Evolutionary conservation across 2,113 vertebrate species (phyloP), one percentile per base, ranked within the genome.

Genomic region (Calypte anna): DNA sequence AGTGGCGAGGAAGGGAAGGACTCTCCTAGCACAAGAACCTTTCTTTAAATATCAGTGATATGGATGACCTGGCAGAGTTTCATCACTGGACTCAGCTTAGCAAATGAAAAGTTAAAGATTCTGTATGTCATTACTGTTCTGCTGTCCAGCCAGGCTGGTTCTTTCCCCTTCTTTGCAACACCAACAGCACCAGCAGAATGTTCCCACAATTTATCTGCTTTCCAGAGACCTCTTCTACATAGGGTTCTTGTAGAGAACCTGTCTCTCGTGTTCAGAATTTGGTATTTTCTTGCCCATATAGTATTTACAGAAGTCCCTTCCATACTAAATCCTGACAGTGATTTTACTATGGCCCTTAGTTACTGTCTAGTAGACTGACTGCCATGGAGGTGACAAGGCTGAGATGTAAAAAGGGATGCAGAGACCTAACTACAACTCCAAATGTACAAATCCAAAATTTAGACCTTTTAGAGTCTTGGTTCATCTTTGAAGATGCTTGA

Each of bases 371-470:
- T 7, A 64, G 33, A 53, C 7, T 78, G 63, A 64, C n/a, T 40
- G 55, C n/a, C 23, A 22, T 1, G n/a, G 5, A 66, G 55, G 19
- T 0, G 2, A 40, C 13, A 59, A 61, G 14, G 16, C 1, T 57
- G 59, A 73, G 82, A 82, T 15, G 25, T 23, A 58, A 59, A 73
- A 76, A 80, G 36, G 59, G 19, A 73, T 53, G 24, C 5, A 57
- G 46, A 10, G n/a, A 73, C 33, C 43, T 28, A 48, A 61, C 6
- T 36, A 36, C 30, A 76, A 36, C 15, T 67, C 68, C 28, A 68
- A 85, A 73, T 10, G 14, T 31, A n/a, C 28, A 40, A 28, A 77
- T 40, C 8, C 7, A 48, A 86, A 58, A 88, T 61, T 33, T 55
- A 67, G 14, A 70, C 18, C 12, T 25, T 69, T 70, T 70, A 62